A percentile compares a stretch with the other conserved stretches of the same genome.
Conservation (phyloP, 2,113 vertebrate genomes). For the Apistogramma diplotaenia region DNA sequence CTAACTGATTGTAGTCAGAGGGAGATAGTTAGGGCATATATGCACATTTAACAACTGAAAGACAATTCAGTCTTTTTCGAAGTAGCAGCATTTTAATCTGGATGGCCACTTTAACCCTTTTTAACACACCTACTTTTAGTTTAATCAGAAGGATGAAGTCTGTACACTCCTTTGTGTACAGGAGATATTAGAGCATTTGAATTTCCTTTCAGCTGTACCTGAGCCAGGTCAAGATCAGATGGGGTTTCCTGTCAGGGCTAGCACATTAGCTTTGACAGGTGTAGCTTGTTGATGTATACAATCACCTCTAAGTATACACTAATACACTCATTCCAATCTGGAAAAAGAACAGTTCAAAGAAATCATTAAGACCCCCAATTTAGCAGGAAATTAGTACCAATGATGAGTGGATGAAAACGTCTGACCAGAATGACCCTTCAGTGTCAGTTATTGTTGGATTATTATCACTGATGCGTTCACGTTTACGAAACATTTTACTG, state of each 20-base stretch:
- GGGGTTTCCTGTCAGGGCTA: background rate
- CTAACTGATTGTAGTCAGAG: slow-evolving; percentile 24
- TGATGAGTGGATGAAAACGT: accelerated
- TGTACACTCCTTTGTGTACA: background rate
- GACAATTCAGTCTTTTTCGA: background rate
- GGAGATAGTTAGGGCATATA: background rate
- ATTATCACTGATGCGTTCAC: background rate
- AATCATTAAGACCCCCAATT: too few relatives aligned
- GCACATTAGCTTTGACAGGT: background rate
- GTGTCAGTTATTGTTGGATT: background rate
- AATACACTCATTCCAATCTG: background rate
- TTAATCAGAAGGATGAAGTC: background rate
- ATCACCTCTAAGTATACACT: too few relatives aligned
- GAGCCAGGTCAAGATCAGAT: background rate
- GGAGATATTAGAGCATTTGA: too few relatives aligned
- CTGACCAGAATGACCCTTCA: accelerated
- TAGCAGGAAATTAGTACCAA: background rate
- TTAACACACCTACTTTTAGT: background rate
- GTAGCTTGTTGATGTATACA: background rate
- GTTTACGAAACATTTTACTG: background rate
- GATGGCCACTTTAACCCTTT: background rate
- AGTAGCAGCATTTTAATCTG: background rate
- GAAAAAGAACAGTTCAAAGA: background rate
- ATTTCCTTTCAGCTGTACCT: too few relatives aligned
- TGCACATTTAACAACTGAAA: background rate